Evolutionary conservation across 2,888 invertebrate genomes (phyloP), one percentile per base, ranked within the genome.

Genomic region (Nephrotoma appendiculata): DNA sequence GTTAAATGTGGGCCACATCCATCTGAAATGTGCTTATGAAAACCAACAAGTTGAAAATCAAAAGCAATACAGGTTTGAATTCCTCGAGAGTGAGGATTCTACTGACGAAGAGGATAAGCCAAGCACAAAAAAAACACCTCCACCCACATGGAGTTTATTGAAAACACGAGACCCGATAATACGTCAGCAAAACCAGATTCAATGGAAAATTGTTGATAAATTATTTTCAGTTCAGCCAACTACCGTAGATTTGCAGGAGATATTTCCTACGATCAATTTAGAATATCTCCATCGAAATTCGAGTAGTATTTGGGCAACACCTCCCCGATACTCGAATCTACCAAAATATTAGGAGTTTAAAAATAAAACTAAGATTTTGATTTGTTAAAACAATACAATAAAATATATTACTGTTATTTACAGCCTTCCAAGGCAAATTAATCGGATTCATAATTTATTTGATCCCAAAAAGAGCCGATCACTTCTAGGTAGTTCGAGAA

Each of bases 251-350:
- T 92, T 96, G 87, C 91, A 92, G 87, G 93, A 93, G 88, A 93
- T 96, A 86, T 96, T 96, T 92, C 94, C 94, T 52, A 91, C 92
- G 88, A 95, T 96, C 88, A 94, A 95, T 90, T 93, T 94, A 86
- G 92, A 92, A 85, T 92, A 93, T 83, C 92, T 96, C 89, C 94
- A 94, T 90, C 93, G 96, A 83, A 95, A 95, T 71, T 96, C 96
- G 0, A 95, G 95, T 89, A 95, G 95, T 83, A 93, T 95, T 86
- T 96, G 96, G 96, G 93, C 94, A 88, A 94, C 95, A 9, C 95
- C 95, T 85, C 95, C 95, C 0, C 91, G 94, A 84, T 94, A 93
- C 89, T 93, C 94, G 3, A 92, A 93, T 89, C 91, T 94, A 89
- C 90, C 91, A 83, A 91, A 91, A 88, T 90, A 91, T 88, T 91